A percentile compares a stretch with the other conserved stretches of the same genome.
phyloP scores from a whole-genome alignment of 37 sponge, comb jelly and placozoan species.

The Mnemiopsis leidyi region DNA sequence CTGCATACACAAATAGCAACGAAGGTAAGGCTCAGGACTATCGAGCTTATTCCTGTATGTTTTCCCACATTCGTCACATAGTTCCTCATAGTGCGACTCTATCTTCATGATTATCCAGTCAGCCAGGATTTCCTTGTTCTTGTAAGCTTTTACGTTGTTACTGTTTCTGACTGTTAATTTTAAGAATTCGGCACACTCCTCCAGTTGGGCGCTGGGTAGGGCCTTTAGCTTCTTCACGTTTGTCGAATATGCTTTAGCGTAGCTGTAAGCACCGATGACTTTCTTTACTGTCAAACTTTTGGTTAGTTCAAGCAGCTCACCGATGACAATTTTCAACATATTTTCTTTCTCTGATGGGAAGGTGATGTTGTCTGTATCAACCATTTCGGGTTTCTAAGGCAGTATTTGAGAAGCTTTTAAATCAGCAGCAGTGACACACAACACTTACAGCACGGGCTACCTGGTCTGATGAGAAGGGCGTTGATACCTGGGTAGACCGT shows the following conservation, averaged over 20 bases:
- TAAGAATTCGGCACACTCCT: neutral
- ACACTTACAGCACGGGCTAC: neutral
- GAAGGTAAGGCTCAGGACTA: neutral
- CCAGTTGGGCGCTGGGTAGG: neutral
- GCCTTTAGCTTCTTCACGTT: neutral
- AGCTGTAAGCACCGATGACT: neutral
- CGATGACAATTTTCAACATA: neutral
- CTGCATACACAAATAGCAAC: neutral
- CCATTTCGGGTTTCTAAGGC: neutral
- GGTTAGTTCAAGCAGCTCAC: neutral
- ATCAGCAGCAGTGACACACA: neutral
- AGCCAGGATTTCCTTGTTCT: neutral
- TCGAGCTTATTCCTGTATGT: neutral
- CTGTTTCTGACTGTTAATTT: neutral
- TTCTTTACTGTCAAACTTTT: neutral
- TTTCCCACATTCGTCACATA: neutral
- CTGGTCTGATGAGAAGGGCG: neutral
- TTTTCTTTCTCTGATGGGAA: neutral
- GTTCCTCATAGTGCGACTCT: neutral
- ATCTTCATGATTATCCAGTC: conserved; percentile 22
- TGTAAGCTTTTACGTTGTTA: neutral
- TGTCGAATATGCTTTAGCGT: neutral
- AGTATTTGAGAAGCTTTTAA: neutral
- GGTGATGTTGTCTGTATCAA: no score
- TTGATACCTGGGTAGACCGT: neutral